These are phyloP conservation scores for Pelobates fuscus DNA, from an alignment of 2,113 vertebrate genomes.

Conservation along the genomic window DNA sequence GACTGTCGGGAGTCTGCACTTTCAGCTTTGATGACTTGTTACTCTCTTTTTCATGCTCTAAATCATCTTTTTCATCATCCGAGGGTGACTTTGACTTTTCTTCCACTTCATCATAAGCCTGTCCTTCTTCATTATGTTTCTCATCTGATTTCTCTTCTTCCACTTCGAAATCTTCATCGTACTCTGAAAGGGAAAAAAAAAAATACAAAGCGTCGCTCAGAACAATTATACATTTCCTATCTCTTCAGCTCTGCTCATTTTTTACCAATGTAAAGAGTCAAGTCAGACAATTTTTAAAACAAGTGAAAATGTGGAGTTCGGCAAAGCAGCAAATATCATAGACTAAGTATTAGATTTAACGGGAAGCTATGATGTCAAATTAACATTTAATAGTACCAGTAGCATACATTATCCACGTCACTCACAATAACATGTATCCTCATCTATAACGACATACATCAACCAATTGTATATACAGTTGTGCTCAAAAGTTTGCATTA, in stretches of 20 bases:
- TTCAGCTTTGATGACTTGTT: conserved; percentile 48
- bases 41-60: conserved; percentile 50
- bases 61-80: conserved; percentile 57
- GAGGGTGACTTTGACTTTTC: conserved; percentile 61
- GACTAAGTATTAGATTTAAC: too few species aligned
- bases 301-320: too few species aligned
- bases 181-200: conserved; percentile 71
- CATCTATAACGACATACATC: too few species aligned
- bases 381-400: too few species aligned
- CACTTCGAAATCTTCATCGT: conserved; percentile 91
- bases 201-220: background rate
- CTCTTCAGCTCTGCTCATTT: background rate
- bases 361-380: too few species aligned
- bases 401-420: too few species aligned
- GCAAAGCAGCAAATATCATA: too few species aligned
- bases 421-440: too few species aligned
- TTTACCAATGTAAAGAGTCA: background rate
- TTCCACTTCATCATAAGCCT: conserved; percentile 56
- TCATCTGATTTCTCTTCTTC: conserved; percentile 75
- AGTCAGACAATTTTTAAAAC: background rate
- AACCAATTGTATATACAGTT: too few species aligned
- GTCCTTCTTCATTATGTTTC: conserved; percentile 63
- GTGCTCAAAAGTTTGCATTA: too few species aligned
- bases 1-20: conserved; percentile 50
- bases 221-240: background rate